Conservation (phyloP, 2,888 invertebrate genomes). For the Cybosia mesomella region DNA sequence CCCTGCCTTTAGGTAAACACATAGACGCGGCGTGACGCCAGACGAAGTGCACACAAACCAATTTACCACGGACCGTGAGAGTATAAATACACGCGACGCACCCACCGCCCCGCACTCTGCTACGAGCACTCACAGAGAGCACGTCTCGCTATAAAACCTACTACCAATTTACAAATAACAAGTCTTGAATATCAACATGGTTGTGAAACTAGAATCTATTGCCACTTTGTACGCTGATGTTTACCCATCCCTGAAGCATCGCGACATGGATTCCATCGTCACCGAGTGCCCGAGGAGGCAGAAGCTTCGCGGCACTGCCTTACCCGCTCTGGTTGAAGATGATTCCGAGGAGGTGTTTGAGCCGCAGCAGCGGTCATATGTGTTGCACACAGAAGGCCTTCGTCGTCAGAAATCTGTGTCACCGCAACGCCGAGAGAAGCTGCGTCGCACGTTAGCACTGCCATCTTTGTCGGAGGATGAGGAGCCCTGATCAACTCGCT, state of each 20-base stretch:
- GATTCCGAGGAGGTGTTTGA: slow-evolving; percentile 73
- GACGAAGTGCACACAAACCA: slow-evolving; percentile 57
- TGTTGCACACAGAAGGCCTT: slow-evolving; percentile 70
- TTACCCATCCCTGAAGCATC: slow-evolving; percentile 69
- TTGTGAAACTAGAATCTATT: slow-evolving; percentile 76
- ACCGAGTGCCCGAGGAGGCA: slow-evolving; percentile 69
- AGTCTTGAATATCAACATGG: slow-evolving; percentile 60
- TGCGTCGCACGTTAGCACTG: slow-evolving; percentile 75
- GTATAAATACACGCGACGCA: slow-evolving; percentile 65
- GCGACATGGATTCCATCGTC: slow-evolving; percentile 68
- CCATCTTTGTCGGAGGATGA: slow-evolving; percentile 83
- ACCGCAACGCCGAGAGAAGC: slow-evolving; percentile 74
- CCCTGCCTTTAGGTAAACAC: slow-evolving; percentile 53
- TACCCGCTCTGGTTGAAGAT: slow-evolving; percentile 74
- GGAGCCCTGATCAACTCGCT: slow-evolving; percentile 75
- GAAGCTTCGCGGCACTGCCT: slow-evolving; percentile 63
- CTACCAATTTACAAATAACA: slow-evolving; percentile 31
- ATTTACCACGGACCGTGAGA: slow-evolving; percentile 56
- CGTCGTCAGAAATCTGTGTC: slow-evolving; percentile 81
- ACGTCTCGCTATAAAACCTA: slow-evolving; percentile 53
- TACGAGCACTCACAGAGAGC: slow-evolving; percentile 62
- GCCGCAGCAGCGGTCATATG: slow-evolving; percentile 65
- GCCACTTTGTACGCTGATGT: slow-evolving; percentile 71
- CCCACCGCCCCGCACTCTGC: slow-evolving; percentile 70
- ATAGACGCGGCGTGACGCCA: slow-evolving; percentile 62